Percentiles rank a stretch among this genome's conserved stretches.
Conservation (phyloP, 2,113 vertebrate species). For the Burhinus oedicnemus region DNA sequence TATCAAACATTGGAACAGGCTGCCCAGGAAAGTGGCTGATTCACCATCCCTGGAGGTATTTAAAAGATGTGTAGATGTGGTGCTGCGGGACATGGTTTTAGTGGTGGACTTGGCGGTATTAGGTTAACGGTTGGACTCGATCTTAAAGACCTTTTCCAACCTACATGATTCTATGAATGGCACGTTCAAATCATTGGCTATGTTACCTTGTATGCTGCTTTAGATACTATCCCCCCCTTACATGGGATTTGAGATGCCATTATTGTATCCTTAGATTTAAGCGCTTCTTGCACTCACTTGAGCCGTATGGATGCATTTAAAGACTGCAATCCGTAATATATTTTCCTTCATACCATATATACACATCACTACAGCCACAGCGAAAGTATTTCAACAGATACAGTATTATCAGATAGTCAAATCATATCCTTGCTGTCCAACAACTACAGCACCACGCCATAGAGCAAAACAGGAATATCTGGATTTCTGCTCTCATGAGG, state of each 20-base stretch:
- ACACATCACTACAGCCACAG: not conserved
- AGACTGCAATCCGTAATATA: not conserved
- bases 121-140: not conserved
- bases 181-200: not conserved
- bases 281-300: not conserved
- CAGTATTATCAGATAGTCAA: conserved; percentile 15
- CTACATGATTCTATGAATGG: not conserved
- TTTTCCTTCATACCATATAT: not conserved
- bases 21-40: not conserved
- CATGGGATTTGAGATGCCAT: not conserved
- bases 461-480: conserved; percentile 48
- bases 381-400: not conserved
- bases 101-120: not conserved
- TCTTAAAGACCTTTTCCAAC: not conserved
- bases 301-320: not conserved
- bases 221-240: not conserved
- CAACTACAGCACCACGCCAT: not conserved
- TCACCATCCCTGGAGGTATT: not conserved
- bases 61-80: not conserved
- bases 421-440: conserved; percentile 51
- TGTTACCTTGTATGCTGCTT: not conserved
- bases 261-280: not conserved
- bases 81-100: not conserved
- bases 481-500: not conserved
- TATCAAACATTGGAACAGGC: not conserved